phyloP scores from a whole-genome alignment of 2,113 vertebrate genomes.

The Canis aureus region DNA sequence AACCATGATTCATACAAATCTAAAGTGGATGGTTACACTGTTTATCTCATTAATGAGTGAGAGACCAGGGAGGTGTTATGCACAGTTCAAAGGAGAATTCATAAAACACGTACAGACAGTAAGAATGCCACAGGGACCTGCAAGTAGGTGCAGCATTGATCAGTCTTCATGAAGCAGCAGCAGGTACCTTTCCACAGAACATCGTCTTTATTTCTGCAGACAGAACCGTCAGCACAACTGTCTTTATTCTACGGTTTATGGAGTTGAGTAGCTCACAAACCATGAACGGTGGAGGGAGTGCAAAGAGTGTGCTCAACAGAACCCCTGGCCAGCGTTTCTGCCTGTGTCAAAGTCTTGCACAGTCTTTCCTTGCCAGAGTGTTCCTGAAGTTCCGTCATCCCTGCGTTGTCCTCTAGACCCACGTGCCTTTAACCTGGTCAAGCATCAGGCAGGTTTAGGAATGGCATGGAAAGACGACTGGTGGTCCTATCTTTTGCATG shows the following conservation, averaged over 20 bases:
- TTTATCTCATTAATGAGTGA: neutral
- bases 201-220: neutral
- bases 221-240: neutral
- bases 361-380: neutral
- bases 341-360: neutral
- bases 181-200: neutral
- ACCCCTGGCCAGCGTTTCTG: neutral
- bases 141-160: neutral
- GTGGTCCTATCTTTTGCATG: neutral
- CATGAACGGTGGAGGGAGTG: neutral
- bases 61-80: neutral
- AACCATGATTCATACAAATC: neutral
- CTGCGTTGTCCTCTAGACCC: neutral
- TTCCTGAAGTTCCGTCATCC: neutral
- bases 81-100: neutral
- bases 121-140: slow-evolving; percentile 6
- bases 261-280: neutral
- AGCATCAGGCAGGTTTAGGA: neutral
- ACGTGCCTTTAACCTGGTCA: neutral
- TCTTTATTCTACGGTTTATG: neutral
- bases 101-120: neutral
- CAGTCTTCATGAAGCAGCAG: neutral
- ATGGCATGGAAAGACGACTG: neutral
- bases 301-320: neutral
- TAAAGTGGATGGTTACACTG: neutral